phyloP scores from a whole-genome alignment of 92 coral and sea anemone genomes.

The Parazoanthus darwini region DNA sequence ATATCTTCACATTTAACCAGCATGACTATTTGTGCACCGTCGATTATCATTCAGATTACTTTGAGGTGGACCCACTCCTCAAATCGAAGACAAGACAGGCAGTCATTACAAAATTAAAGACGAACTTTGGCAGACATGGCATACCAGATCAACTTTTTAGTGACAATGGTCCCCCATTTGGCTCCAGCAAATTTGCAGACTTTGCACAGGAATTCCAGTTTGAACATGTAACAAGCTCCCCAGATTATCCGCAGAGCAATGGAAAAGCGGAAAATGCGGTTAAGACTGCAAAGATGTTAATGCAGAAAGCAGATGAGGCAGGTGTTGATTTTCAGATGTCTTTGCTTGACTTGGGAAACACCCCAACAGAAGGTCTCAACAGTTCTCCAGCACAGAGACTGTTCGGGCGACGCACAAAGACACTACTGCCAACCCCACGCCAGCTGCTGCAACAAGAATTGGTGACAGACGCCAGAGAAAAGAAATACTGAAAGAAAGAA shows the following conservation, averaged over 20 bases:
- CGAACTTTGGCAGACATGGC: slow-evolving; percentile 53
- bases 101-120: slow-evolving; percentile 46
- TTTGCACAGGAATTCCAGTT: slow-evolving; percentile 50
- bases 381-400: slow-evolving; percentile 32
- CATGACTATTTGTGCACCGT: slow-evolving; percentile 49
- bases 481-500: neutral
- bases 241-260: slow-evolving; percentile 50
- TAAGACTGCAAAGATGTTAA: slow-evolving; percentile 41
- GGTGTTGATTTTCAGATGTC: slow-evolving; percentile 26
- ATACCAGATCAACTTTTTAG: slow-evolving; percentile 45
- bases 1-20: slow-evolving; percentile 48
- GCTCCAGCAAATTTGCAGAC: slow-evolving; percentile 29
- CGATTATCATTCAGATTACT: slow-evolving; percentile 53
- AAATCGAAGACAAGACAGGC: slow-evolving; percentile 51
- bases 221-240: slow-evolving; percentile 54
- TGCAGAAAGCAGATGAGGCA: slow-evolving; percentile 33
- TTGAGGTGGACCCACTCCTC: slow-evolving; percentile 48
- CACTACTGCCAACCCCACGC: slow-evolving; percentile 7
- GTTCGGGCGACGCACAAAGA: slow-evolving; percentile 10
- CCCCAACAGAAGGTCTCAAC: slow-evolving; percentile 19
- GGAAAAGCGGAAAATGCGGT: slow-evolving; percentile 51
- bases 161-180: slow-evolving; percentile 55
- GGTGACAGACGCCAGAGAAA: slow-evolving; percentile 3
- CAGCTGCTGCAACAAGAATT: slow-evolving; percentile 7
- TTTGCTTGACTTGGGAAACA: slow-evolving; percentile 32